Evolutionary conservation across 1,140 invertebrate species (phyloP).

Genomic region (Trichomalopsis sarcophagae): DNA sequence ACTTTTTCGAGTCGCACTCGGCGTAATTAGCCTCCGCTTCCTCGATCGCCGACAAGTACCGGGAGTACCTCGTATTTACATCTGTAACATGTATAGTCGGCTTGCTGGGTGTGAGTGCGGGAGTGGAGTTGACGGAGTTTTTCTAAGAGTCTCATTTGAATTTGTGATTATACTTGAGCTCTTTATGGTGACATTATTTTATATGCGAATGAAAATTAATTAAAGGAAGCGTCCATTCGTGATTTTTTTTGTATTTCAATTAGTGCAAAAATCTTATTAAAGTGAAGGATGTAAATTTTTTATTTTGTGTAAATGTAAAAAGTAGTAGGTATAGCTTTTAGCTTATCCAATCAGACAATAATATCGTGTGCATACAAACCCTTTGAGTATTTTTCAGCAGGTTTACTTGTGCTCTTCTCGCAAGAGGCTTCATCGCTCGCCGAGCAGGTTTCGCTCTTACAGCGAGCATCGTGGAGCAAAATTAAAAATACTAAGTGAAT

Average conservation of each 20-base stretch:
- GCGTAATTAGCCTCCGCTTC: conserved; percentile 60
- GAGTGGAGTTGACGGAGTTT: too few species aligned
- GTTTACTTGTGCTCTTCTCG: background rate
- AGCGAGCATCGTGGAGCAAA: conserved; percentile 4
- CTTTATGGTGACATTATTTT: too few species aligned
- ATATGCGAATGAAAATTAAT: too few species aligned
- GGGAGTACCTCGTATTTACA: conserved; percentile 46
- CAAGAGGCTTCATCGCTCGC: background rate
- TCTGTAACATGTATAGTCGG: background rate
- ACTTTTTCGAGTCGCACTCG: conserved; percentile 70
- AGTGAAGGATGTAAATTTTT: background rate
- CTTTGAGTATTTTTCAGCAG: conserved; percentile 30
- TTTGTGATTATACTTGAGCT: too few species aligned
- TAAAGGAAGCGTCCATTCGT: too few species aligned
- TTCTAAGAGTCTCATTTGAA: too few species aligned
- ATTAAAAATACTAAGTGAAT: conserved; percentile 10
- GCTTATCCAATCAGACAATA: too few species aligned
- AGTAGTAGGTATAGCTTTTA: background rate
- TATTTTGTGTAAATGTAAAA: background rate
- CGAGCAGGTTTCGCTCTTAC: conserved; percentile 23
- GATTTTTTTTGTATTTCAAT: too few species aligned
- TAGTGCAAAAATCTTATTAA: too few species aligned
- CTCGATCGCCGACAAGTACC: conserved; percentile 61
- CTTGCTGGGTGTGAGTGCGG: background rate
- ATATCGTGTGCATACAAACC: conserved; percentile 8